These are phyloP conservation scores for Sinhomidia bicolor DNA, from an alignment of 2,888 invertebrate genomes.

Conservation along the genomic window DNA sequence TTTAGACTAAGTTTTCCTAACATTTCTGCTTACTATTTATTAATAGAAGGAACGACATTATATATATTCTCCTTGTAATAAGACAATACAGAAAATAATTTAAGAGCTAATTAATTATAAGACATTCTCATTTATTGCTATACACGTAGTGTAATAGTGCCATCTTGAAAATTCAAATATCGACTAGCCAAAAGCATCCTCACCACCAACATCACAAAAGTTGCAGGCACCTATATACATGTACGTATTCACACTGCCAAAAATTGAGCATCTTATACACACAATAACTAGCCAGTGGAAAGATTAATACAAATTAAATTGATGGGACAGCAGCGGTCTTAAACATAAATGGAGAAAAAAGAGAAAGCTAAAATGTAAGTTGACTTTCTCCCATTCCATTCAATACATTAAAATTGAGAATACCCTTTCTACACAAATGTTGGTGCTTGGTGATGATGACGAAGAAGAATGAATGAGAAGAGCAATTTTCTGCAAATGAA, in stretches of 20 bases:
- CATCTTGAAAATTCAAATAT: background rate
- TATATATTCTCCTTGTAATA: background rate
- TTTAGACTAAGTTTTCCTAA: slow-evolving; percentile 26
- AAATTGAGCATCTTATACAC: background rate
- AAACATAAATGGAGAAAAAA: slow-evolving; percentile 32
- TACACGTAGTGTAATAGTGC: no score
- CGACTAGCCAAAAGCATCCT: no score
- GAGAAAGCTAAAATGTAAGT: slow-evolving; percentile 15
- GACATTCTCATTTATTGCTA: background rate
- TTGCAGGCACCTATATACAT: no score
- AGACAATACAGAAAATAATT: slow-evolving; percentile 1
- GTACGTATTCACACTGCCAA: background rate
- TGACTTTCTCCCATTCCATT: slow-evolving; percentile 21
- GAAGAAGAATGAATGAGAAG: slow-evolving; percentile 39
- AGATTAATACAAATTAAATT: slow-evolving; percentile 18
- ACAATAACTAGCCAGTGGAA: slow-evolving; percentile 2
- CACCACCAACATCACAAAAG: no score
- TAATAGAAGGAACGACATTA: background rate
- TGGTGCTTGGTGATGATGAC: slow-evolving; percentile 32
- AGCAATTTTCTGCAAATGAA: slow-evolving; percentile 56
- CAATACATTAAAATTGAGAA: background rate
- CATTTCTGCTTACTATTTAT: background rate
- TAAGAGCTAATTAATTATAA: background rate
- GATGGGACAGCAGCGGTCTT: slow-evolving; percentile 13
- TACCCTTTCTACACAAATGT: background rate